Base-by-base conservation (phyloP, 2,797 vertebrate species). In the Tinamus major region DNA sequence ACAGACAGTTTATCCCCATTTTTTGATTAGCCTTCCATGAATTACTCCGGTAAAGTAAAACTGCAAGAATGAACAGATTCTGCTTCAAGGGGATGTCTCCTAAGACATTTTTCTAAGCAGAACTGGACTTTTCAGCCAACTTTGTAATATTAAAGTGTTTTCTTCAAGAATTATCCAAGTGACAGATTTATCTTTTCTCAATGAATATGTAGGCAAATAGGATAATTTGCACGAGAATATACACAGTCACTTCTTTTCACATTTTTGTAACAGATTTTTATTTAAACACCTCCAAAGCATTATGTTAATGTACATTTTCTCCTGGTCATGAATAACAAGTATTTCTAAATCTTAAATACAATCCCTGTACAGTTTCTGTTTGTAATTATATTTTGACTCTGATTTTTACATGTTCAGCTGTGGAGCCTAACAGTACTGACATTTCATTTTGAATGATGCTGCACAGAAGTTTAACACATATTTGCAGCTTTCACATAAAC, bases 281-380 rank as follows among this genome's bases (percentile, higher is more conserved):
- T 97, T 98, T 87, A 96, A 97, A 95, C 93, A 93, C 65, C 67
- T 95, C 93, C 53, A 93, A 95, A 96, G 87, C 53, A 91, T 91
- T 89, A 86, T 87, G 80, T 97, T 97, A 96, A 95, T 69, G 26
- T 90, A 88, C 80, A 91, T 71, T 87, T 94, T 80, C 31, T 89
- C 63, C 79, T 94, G 81, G 58, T 78, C 68, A 46, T 26, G 58
- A 93, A 58, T 71, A 88, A 71, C 62, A 84, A 81, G 55, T 69
- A 51, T 85, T 94, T 68, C 62, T 85, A 62, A 78, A 51, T 81
- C 68, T 96, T 65, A 68, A 17, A 82, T 56, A 71, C 85, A 19
- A 77, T 62, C 71, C 51, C 62, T 64, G 58, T 58, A 59, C n/a
- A 75, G 46, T 59, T 94, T 76, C 75, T 79, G 19, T 90, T 86